These are phyloP conservation scores for Gobius niger DNA, from an alignment of 2,113 vertebrate species.

Conservation along the genomic window DNA sequence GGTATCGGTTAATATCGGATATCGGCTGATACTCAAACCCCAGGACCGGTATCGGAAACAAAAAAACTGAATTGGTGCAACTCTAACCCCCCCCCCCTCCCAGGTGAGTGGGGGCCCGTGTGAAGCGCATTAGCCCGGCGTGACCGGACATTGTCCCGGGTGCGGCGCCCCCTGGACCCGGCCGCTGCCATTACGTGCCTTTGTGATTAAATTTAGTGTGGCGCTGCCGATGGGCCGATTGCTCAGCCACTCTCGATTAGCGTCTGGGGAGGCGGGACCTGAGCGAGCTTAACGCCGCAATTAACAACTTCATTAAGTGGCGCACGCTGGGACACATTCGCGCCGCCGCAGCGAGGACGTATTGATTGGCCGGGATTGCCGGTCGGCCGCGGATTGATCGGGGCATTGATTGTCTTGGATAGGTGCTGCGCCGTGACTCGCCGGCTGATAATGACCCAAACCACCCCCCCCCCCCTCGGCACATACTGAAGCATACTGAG, in stretches of 20 bases:
- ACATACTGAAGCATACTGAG: no score
- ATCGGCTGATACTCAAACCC: no score
- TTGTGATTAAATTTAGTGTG: slow-evolving; percentile 79
- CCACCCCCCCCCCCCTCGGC: no score
- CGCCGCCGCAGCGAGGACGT: slow-evolving; percentile 72
- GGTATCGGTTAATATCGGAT: no score
- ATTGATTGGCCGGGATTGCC: slow-evolving; percentile 79
- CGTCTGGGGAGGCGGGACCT: slow-evolving; percentile 73
- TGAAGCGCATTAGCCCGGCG: background rate
- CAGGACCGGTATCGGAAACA: no score
- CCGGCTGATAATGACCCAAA: slow-evolving; percentile 74
- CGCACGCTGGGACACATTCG: slow-evolving; percentile 72
- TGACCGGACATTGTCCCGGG: slow-evolving; percentile 34
- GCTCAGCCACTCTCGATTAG: slow-evolving; percentile 80
- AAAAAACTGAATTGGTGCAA: no score
- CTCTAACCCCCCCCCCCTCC: no score
- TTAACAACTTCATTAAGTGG: slow-evolving; percentile 85
- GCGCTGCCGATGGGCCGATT: slow-evolving; percentile 72
- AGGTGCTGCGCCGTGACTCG: slow-evolving; percentile 73
- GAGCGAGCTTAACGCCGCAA: slow-evolving; percentile 81
- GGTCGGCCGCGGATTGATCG: slow-evolving; percentile 77
- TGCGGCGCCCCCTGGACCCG: slow-evolving; percentile 38
- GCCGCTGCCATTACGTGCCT: slow-evolving; percentile 62
- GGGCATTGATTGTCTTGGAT: slow-evolving; percentile 77
- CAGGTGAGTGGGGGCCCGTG: no score